phyloP scores from a whole-genome alignment of 2,797 vertebrate genomes.

The Coracias cyanogaster region DNA sequence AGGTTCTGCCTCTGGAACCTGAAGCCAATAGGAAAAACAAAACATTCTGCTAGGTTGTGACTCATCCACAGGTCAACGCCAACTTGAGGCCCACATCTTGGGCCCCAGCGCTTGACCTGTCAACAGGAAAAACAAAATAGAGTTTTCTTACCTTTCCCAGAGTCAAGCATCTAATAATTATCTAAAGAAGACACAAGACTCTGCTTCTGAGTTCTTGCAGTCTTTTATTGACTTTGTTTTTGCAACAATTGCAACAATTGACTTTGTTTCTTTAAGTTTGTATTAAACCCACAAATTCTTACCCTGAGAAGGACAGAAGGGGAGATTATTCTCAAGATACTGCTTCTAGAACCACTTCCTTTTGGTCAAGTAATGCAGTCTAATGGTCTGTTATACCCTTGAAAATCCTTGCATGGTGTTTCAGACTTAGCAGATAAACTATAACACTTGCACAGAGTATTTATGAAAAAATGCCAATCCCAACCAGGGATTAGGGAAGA shows the following conservation, averaged over 20 bases:
- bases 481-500: neutral
- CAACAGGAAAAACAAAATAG: neutral
- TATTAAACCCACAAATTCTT: neutral
- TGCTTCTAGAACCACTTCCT: neutral
- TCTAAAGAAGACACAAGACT: neutral
- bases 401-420: neutral
- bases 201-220: neutral
- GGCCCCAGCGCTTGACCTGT: too few relatives aligned
- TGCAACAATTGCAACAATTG: too few relatives aligned
- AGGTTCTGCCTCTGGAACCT: too few relatives aligned
- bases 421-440: neutral
- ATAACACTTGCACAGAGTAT: neutral
- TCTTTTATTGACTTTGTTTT: neutral
- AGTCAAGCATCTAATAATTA: neutral
- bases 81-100: too few relatives aligned
- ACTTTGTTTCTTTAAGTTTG: neutral
- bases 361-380: neutral
- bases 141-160: neutral
- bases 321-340: neutral
- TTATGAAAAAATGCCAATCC: neutral
- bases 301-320: neutral
- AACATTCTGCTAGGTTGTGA: too few relatives aligned
- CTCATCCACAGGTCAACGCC: too few relatives aligned
- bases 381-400: neutral
- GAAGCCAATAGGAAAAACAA: too few relatives aligned